Base-by-base conservation (phyloP, 1,140 invertebrate genomes). In the Aphelinus atriplicis region DNA sequence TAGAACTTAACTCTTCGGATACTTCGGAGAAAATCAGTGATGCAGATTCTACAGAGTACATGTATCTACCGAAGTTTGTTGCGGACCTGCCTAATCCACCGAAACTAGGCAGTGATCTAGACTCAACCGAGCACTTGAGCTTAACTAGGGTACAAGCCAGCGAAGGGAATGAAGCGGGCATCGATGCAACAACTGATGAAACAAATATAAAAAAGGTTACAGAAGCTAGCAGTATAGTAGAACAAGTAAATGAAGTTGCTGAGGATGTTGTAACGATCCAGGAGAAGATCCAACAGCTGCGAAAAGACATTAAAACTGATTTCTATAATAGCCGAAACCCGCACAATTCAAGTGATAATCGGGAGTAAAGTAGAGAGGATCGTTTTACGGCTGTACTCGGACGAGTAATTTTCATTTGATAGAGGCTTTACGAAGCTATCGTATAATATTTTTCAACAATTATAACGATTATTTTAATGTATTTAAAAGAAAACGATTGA, bases 291-390 rank as follows among this genome's bases (percentile, higher is more conserved):
- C 47, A 71, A 1, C 45, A 45, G 3, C 53, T 75, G 3, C 73
- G 73, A 7, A 65, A 3, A 4, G 73, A 75, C 1, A 10, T 84
- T 81, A 84, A 83, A 79, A 83, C 76, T 80, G 81, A 80, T 80
- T 73, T 80, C 78, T 26, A 26, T 26, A 26, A 26, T 26, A 26
- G 26, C 26, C 26, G 26, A 26, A 26, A 26, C 26, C 26, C 26
- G 26, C 26, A 26, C 26, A 26, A 26, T 26, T 26, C 26, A 0
- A 26, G 26, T 26, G 26, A 26, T 26, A 26, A 26, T 26, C 26
- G 26, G 26, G 26, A 26, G 26, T 26, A 26, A 26, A 26, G 26
- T 26, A 26, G 26, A 26, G 26, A 26, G 26, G 26, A 26, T 26
- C 26, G 26, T 26, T 26, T 26, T 26, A 26, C 26, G 26, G 26